phyloP scores from a whole-genome alignment of 2,797 vertebrate genomes.

The Enteromius paludinosus region DNA sequence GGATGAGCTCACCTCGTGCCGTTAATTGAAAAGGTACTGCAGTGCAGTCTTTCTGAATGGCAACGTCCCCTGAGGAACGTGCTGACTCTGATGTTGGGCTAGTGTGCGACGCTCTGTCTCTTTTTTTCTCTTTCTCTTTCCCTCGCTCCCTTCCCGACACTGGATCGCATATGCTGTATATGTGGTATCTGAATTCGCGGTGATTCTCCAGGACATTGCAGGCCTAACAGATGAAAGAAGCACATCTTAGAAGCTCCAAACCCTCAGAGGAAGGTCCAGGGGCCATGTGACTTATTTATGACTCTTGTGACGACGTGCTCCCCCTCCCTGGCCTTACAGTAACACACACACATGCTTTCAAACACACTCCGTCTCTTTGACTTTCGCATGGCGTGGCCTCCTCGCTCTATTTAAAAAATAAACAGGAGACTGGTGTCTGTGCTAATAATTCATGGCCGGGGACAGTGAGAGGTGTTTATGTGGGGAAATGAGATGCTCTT shows the following conservation, averaged over 20 bases:
- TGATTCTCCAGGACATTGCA: slow-evolving; percentile 74
- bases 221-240: slow-evolving; percentile 76
- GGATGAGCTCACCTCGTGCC: slow-evolving; percentile 68
- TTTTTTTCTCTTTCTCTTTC: slow-evolving; percentile 34
- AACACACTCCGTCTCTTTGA: slow-evolving; percentile 58
- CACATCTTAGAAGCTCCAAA: slow-evolving; percentile 72
- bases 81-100: slow-evolving; percentile 65
- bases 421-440: slow-evolving; percentile 85
- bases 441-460: slow-evolving; percentile 78
- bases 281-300: slow-evolving; percentile 84
- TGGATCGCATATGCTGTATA: slow-evolving; percentile 60
- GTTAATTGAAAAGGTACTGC: slow-evolving; percentile 66
- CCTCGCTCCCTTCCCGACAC: slow-evolving; percentile 35
- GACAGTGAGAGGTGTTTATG: slow-evolving; percentile 75
- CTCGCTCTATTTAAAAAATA: slow-evolving; percentile 88
- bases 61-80: slow-evolving; percentile 67
- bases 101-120: slow-evolving; percentile 44
- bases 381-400: slow-evolving; percentile 66
- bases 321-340: slow-evolving; percentile 36
- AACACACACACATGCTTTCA: slow-evolving; percentile 33
- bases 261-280: slow-evolving; percentile 81
- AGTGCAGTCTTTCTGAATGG: slow-evolving; percentile 57
- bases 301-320: slow-evolving; percentile 66
- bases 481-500: slow-evolving; percentile 76
- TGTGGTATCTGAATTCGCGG: slow-evolving; percentile 67